phyloP scores from a whole-genome alignment of 1,140 invertebrate genomes.

The Cecropterus lyciades region DNA sequence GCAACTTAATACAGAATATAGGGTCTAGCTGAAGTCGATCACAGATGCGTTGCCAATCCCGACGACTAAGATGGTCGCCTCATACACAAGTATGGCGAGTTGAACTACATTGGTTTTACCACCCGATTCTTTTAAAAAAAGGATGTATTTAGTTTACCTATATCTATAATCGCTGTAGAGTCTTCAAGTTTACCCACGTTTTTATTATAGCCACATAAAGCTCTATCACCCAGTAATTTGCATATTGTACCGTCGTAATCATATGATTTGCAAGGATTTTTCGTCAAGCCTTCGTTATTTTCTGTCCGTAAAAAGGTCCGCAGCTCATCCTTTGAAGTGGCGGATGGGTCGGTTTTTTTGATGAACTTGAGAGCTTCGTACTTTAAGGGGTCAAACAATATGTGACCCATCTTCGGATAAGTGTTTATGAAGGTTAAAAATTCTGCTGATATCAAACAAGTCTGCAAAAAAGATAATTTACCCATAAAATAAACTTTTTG shows the following conservation, averaged over 20 bases:
- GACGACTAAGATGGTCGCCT: too few relatives aligned
- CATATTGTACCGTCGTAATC: constrained; percentile 58
- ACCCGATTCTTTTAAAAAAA: too few relatives aligned
- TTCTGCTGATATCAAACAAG: background rate
- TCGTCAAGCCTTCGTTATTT: constrained; percentile 11
- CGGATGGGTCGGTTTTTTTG: constrained; percentile 6
- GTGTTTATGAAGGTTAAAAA: background rate
- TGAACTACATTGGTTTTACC: too few relatives aligned
- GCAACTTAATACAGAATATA: too few relatives aligned
- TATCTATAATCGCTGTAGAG: background rate
- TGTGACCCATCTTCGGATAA: constrained; percentile 42
- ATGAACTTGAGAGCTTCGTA: constrained; percentile 37
- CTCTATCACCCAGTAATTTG: constrained; percentile 51
- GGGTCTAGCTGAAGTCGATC: too few relatives aligned
- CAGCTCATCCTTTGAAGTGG: background rate
- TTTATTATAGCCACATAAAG: constrained; percentile 69
- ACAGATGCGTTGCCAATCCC: too few relatives aligned
- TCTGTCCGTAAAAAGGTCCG: background rate
- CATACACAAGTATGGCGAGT: too few relatives aligned
- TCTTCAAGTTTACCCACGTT: constrained; percentile 52
- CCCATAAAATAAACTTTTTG: too few relatives aligned
- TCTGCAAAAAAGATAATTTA: constrained; percentile 4
- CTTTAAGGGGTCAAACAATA: constrained; percentile 43
- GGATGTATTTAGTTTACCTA: constrained; percentile 1
- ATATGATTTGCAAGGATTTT: constrained; percentile 47